Base-by-base conservation (phyloP, 2,113 vertebrate species). In the Nycticebus coucang region DNA sequence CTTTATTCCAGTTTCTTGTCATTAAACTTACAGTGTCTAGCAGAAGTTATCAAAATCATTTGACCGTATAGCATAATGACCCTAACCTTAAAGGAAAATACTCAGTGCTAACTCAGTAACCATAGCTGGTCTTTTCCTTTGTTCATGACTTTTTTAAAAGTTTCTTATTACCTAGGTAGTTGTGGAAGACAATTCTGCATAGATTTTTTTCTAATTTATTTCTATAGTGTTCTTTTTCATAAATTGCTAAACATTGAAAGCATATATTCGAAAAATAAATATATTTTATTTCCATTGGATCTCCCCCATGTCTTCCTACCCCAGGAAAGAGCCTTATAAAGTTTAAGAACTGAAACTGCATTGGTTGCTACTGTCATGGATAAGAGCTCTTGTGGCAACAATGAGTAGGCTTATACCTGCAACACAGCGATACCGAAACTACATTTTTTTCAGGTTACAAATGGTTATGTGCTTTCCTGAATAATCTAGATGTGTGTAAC, bases 281-380 rank as follows among this genome's bases (percentile, higher is more conserved):
- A 0, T 45, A 6, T n/a, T 84, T 93, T 89, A n/a, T 83, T 45
- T 66, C 55, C 15, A 10, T 45, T 77, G 53, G 64, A 1, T 92
- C 22, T 59, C 35, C 22, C 37, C 37, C 37, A 57, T 45, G 57
- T 62, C 22, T 35, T 3, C 30, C 2, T 11, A 81, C 37, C 60
- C 26, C 7, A 19, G 4, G 53, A 77, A 96, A 80, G 53, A n/a
- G 9, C 53, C 72, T 91, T 53, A 35, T 4, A 78, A 74, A 87
- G 80, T 41, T 95, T 75, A 87, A 92, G 91, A 95, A 92, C 60
- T 57, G 81, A 95, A 87, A 30, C 45, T 41, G 30, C 19, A 5
- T 66, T 83, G 85, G 62, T 89, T 53, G 57, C 69, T 83, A 2
- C 37, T 69, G 10, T 87, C 7, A 1, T 35, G 66, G n/a, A 13